Evolutionary conservation across 2,113 vertebrate genomes (phyloP).

Genomic region (Oncorhynchus nerka): DNA sequence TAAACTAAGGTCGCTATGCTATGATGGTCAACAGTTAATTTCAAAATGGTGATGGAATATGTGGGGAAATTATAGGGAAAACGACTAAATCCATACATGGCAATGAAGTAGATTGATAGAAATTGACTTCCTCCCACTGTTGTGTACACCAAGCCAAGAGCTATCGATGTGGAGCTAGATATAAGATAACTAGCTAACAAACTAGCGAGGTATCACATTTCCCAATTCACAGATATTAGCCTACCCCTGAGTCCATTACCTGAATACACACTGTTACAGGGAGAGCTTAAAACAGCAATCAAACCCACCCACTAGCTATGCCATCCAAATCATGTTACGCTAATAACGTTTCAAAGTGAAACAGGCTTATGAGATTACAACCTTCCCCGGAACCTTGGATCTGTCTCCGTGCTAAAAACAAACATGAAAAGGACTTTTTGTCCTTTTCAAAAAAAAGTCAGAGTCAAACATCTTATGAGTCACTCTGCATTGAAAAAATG

Average conservation of each 20-base stretch:
- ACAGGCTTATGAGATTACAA: constrained; percentile 63
- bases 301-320: constrained; percentile 41
- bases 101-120: background rate
- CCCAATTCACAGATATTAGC: background rate
- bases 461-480: constrained; percentile 34
- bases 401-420: constrained; percentile 48
- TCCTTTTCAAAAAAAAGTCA: background rate
- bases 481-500: constrained; percentile 24
- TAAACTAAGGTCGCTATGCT: too few species aligned
- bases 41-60: background rate
- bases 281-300: constrained; percentile 25
- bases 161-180: too few species aligned
- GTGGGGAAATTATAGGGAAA: background rate
- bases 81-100: background rate
- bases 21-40: background rate
- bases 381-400: constrained; percentile 44
- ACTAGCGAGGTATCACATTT: background rate
- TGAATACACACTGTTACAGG: background rate
- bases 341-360: constrained; percentile 60
- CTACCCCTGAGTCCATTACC: background rate
- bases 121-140: background rate
- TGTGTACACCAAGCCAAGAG: background rate
- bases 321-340: constrained; percentile 52
- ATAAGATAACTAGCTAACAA: background rate
- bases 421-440: constrained; percentile 43